phyloP scores from a whole-genome alignment of 2,888 invertebrate species.

The Baccha elongata region DNA sequence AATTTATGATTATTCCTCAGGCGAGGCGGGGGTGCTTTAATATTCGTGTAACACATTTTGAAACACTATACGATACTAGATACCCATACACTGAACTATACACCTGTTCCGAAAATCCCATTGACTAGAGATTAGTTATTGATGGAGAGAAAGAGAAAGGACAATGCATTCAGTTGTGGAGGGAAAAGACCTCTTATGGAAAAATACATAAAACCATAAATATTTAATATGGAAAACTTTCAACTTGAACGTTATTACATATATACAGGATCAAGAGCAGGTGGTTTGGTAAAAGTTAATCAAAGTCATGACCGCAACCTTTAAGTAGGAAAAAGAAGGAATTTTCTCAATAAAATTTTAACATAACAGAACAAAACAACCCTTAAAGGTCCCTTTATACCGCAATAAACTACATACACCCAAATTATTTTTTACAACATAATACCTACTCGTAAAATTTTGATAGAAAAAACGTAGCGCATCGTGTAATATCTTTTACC shows the following conservation, averaged over 20 bases:
- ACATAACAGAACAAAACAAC: slow-evolving; percentile 8
- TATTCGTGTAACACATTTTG: slow-evolving; percentile 39
- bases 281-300: slow-evolving; percentile 56
- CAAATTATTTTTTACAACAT: slow-evolving; percentile 63
- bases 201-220: slow-evolving; percentile 33
- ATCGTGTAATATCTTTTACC: slow-evolving; percentile 41
- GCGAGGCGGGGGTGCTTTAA: slow-evolving; percentile 1
- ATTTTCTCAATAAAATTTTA: slow-evolving; percentile 47
- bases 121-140: slow-evolving; percentile 47
- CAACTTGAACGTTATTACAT: slow-evolving; percentile 25
- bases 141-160: slow-evolving; percentile 5
- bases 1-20: slow-evolving; percentile 58
- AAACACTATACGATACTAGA: slow-evolving; percentile 11
- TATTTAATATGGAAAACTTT: slow-evolving; percentile 29
- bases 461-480: slow-evolving; percentile 62
- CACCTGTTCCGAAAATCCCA: slow-evolving; percentile 36
- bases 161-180: neutral
- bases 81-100: neutral
- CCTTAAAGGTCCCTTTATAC: slow-evolving; percentile 13
- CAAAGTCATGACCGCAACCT: slow-evolving; percentile 63
- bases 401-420: slow-evolving; percentile 51
- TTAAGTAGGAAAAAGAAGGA: slow-evolving; percentile 9
- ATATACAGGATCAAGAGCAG: slow-evolving; percentile 38
- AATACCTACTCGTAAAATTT: slow-evolving; percentile 65
- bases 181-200: neutral